A percentile compares a stretch with the other conserved stretches of the same genome.
Conservation (phyloP, 2,888 invertebrate species). For the Rhagium mordax region DNA sequence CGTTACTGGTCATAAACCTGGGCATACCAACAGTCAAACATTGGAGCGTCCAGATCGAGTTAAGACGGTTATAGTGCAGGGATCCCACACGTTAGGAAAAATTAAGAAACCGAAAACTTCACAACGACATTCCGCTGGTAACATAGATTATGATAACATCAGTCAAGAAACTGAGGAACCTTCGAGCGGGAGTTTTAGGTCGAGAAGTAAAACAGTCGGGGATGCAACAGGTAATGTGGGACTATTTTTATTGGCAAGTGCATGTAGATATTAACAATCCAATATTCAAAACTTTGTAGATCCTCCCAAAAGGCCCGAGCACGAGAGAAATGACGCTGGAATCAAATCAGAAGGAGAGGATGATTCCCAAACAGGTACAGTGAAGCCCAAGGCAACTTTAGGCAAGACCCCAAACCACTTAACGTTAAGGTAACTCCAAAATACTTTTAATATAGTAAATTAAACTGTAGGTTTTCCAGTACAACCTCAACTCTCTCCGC, state of each 20-base stretch:
- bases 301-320: constrained; percentile 66
- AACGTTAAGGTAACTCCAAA: constrained; percentile 78
- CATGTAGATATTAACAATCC: neutral
- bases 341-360: constrained; percentile 91
- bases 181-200: constrained; percentile 76
- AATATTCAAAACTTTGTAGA: constrained; percentile 49
- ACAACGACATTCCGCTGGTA: constrained; percentile 86
- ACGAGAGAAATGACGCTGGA: constrained; percentile 79
- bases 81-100: constrained; percentile 86
- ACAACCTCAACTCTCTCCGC: constrained; percentile 95
- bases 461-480: constrained; percentile 72
- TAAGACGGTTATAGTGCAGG: constrained; percentile 53
- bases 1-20: constrained; percentile 68
- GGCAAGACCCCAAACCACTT: constrained; percentile 95
- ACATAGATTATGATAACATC: constrained; percentile 88
- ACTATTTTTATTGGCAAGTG: neutral
- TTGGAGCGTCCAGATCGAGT: constrained; percentile 73
- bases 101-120: constrained; percentile 83
- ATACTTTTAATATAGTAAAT: constrained; percentile 16
- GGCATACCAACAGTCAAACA: constrained; percentile 73
- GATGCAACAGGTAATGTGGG: constrained; percentile 80
- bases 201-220: constrained; percentile 93
- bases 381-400: constrained; percentile 76
- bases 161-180: constrained; percentile 83
- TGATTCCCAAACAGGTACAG: constrained; percentile 80